These are phyloP conservation scores for Phylloscopus trochiloides DNA, from an alignment of 2,113 vertebrate species.

Conservation along the genomic window DNA sequence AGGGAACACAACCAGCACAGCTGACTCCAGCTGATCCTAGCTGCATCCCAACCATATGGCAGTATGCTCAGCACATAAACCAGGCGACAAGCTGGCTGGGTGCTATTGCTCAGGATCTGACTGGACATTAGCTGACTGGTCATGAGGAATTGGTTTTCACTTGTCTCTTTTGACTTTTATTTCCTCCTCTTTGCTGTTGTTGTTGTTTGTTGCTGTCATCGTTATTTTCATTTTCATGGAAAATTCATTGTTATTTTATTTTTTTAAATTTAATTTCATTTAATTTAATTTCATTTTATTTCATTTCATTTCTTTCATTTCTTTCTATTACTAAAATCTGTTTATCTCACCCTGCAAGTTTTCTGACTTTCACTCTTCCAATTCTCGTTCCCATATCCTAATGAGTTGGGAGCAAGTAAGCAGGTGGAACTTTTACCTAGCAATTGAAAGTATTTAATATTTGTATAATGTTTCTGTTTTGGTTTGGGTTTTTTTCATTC, in stretches of 20 bases:
- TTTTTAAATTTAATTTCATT: background rate
- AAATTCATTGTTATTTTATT: background rate
- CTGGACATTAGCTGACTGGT: rapidly evolving
- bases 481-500: background rate
- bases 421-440: no score
- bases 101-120: no score
- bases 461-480: background rate
- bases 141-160: background rate
- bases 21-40: no score
- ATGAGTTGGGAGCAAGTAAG: no score
- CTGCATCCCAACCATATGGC: no score
- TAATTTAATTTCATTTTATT: background rate
- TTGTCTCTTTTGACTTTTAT: background rate
- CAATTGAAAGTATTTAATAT: background rate
- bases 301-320: background rate
- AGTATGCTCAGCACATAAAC: background rate
- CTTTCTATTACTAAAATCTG: background rate
- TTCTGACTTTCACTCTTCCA: no score
- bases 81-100: rapidly evolving
- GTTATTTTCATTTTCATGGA: background rate
- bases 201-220: no score
- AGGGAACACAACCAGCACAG: background rate
- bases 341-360: background rate
- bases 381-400: no score
- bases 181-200: background rate